These are phyloP conservation scores for Pao palembangensis DNA, from an alignment of 2,113 vertebrate genomes.

Conservation along the genomic window DNA sequence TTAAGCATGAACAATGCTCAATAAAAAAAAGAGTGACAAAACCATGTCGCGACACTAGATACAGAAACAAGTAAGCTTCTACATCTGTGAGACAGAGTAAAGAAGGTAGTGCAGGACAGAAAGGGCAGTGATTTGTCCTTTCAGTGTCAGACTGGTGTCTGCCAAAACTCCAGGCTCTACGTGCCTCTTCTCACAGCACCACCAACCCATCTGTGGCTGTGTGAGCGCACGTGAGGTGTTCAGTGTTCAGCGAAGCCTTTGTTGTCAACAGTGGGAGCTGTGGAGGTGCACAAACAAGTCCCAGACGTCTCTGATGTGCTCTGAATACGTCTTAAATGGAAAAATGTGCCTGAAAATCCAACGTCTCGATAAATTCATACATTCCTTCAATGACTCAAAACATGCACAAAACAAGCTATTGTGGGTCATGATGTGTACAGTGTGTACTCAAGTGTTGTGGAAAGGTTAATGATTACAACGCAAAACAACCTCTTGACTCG, in stretches of 20 bases:
- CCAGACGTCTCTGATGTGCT: background rate
- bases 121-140: conserved; percentile 16
- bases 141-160: conserved; percentile 4
- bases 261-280: conserved; percentile 5
- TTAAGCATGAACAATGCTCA: conserved; percentile 3
- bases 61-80: background rate
- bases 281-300: conserved; percentile 16
- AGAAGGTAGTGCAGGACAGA: background rate
- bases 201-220: conserved; percentile 18
- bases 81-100: conserved; percentile 1
- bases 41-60: background rate
- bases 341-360: background rate
- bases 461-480: conserved; percentile 59
- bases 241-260: background rate
- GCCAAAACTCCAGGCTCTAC: conserved; percentile 19
- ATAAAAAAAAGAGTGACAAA: background rate
- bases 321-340: background rate
- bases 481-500: conserved; percentile 34
- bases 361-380: background rate
- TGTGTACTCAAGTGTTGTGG: conserved; percentile 22
- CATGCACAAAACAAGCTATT: background rate
- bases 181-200: conserved; percentile 23
- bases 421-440: background rate
- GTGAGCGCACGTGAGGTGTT: conserved; percentile 39
- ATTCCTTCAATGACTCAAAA: background rate